Evolutionary conservation across 1,140 invertebrate species (phyloP), one percentile per base, ranked within the genome.

Genomic region (Drosophila kanapiae): DNA sequence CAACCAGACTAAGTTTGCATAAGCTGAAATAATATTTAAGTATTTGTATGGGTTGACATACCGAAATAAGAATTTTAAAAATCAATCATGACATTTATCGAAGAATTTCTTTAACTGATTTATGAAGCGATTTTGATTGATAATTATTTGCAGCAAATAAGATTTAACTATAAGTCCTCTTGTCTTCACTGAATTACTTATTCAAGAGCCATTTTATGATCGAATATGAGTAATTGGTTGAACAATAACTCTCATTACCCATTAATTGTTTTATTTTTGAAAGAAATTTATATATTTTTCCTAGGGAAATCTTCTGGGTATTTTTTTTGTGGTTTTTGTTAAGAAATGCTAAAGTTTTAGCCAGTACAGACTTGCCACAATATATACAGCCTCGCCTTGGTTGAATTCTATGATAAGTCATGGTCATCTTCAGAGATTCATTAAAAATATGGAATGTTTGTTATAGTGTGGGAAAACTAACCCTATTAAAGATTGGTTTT

Each of bases 401-500:
- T 6, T 14, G 4, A 23, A 14, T 49, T n/a, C 16, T 16, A 11
- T n/a, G 18, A 33, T 49, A 35, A 56, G 14, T 38, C 31, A 57
- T 57, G 54, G 18, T 38, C 13, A 38, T 56, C 18, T 38, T 56
- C 0, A 9, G 8, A 57, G 13, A 23, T n/a, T 37, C 7, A 13
- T 35, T 23, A 14, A 18, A 27, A 10, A 7, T 13, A 23, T 37
- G 6, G 16, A 23, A 23, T 56, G 6, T 1, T 6, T 9, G 10
- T 54, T 4, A 14, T 47, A 18, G 10, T 23, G 8, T 33, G 14
- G 9, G 9, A 53, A 35, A 53, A 18, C 49, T 35, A 4, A 4
- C 0, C 13, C 37, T 54, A 37, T 54, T 54, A 54, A 54, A 37
- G 18, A 54, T 54, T 38, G 8, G 33, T 23, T 54, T 54, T 8